Evolutionary conservation across 2,888 invertebrate genomes (phyloP).

Genomic region (Idaea dimidiata): DNA sequence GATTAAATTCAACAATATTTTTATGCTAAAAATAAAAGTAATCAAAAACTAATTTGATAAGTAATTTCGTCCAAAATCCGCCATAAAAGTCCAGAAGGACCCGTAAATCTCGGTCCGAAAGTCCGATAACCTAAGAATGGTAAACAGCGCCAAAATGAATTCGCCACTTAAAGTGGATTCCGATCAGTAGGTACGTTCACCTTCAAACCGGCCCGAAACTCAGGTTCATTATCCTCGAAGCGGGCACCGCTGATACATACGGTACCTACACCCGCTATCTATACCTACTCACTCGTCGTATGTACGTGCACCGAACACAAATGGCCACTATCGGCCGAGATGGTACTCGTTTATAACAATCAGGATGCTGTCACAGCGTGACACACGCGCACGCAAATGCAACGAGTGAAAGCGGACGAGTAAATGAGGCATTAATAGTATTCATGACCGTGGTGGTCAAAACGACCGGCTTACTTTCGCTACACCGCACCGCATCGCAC

Average conservation of each 20-base stretch:
- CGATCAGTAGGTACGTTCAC: constrained; percentile 69
- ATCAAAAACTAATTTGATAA: constrained; percentile 15
- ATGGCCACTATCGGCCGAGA: neutral
- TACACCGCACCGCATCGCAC: constrained; percentile 13
- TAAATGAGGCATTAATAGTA: constrained; percentile 63
- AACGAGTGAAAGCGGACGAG: constrained; percentile 70
- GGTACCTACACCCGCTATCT: neutral
- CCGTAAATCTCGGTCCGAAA: constrained; percentile 53
- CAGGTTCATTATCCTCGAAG: constrained; percentile 71
- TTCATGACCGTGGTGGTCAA: constrained; percentile 52
- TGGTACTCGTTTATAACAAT: neutral
- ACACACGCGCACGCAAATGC: constrained; percentile 24
- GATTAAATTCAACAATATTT: neutral
- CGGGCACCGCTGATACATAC: neutral
- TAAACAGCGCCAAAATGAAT: constrained; percentile 67
- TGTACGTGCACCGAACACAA: neutral
- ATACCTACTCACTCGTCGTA: neutral
- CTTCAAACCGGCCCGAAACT: constrained; percentile 72
- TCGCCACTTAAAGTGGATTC: constrained; percentile 61
- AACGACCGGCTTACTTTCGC: constrained; percentile 71
- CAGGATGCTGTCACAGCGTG: neutral
- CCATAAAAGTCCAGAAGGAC: constrained; percentile 45
- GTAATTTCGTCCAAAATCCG: constrained; percentile 17
- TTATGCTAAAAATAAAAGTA: neutral
- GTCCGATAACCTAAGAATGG: constrained; percentile 68